Base-by-base conservation (phyloP, 2,888 invertebrate genomes). In the Macropis europaea region DNA sequence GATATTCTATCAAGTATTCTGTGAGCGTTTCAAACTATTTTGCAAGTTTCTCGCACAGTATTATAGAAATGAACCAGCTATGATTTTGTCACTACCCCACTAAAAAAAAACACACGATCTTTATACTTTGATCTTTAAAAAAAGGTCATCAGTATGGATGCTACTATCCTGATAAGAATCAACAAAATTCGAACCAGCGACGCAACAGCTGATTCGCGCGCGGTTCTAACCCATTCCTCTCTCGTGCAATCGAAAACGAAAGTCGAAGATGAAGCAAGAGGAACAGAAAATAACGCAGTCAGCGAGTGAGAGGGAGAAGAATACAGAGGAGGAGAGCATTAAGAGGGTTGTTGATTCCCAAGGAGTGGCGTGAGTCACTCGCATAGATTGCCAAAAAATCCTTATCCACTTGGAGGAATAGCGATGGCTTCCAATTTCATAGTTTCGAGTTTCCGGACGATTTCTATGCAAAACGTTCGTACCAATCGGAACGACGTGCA, bases 311-410 rank as follows among this genome's bases (percentile, higher is more conserved):
- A 30, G n/a, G 38, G 36, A 40, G 7, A 24, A 9, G 2, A 19
- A 4, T 26, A 42, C 34, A 15, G 6, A 22, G 19, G 32, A 28
- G 34, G 38, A 28, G 17, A 47, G 11, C 19, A 45, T 17, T 48
- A 64, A 57, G 54, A 7, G 38, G 50, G 28, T 40, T 36, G 42
- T 45, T 32, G 61, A 61, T 26, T 43, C 42, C 11, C 11, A n/a
- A 54, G 15, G 19, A 34, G 7, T 15, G 15, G 45, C 32, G 40
- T 60, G 56, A 66, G 40, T 63, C 71, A 63, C 48, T 67, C 40
- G 36, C 34, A 60, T 56, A 75, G 53, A 79, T 77, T 71, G 34
- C 47, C 6, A 48, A 5, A 28, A 30, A 48, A 34, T 66, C 38
- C 24, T 66, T 63, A 73, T 50, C 43, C 43, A 17, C 32, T 28